Evolutionary conservation across 2,113 vertebrate genomes (phyloP), one percentile per base, ranked within the genome.

Genomic region (Suricata suricatta): DNA sequence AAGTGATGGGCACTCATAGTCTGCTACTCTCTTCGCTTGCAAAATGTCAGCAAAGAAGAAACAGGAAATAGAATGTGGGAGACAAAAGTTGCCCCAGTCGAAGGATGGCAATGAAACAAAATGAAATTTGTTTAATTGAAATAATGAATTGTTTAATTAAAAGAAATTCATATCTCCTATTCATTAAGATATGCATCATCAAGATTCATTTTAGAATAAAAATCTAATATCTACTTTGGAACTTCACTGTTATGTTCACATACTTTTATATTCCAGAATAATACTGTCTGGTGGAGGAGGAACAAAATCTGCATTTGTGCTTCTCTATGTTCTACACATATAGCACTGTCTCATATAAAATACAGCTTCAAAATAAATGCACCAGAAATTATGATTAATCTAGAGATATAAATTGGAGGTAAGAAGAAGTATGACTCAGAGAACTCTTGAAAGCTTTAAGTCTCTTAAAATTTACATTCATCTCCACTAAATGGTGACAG

Each of bases 191-290:
- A 93, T 84, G 41, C 95, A 89, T 57, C 81, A 93, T 74, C 54
- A n/a, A 69, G 71, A 50, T 97, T 50, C 88, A 93, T 96, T 98
- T 94, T 95, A 35, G 96, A 94, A 85, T 95, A 88, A 97, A 97
- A 97, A 33, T 95, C 71, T 95, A 96, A 95, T 98, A 98, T 76
- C 91, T 97, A 74, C 96, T 98, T 60, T 97, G 60, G 96, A 72
- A 80, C 79, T 96, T 98, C 71, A 76, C 52, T 50, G 33, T 38
- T 90, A 88, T 93, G 87, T 95, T 97, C 90, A 84, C 83, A 85
- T 82, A 80, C 54, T 88, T 44, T 0, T 90, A 69, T 97, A 98
- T 97, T 96, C 85, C 96, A 89, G 76, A 44, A 60, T 89, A 95
- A 96, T 96, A 66, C 33, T 68, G 33, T 23, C 76, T 95, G 16